Conservation (phyloP, 2,888 invertebrate species). For the Ischnura elegans region DNA sequence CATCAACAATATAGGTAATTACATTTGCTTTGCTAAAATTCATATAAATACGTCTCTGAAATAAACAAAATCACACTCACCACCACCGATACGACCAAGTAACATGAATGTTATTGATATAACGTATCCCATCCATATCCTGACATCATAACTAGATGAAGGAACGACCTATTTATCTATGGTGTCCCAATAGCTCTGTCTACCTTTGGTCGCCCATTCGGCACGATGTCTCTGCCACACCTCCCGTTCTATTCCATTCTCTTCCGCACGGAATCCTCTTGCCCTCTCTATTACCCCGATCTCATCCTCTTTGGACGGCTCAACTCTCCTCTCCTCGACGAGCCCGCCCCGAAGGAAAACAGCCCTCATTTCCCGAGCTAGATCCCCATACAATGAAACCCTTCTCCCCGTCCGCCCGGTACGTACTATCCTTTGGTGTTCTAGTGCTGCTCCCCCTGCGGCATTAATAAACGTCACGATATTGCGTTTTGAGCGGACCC, state of each 20-base stretch:
- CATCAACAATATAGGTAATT: too few relatives aligned
- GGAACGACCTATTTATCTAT: too few relatives aligned
- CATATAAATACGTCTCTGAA: too few relatives aligned
- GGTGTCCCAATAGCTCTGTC: not conserved
- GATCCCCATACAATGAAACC: not conserved
- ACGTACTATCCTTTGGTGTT: not conserved
- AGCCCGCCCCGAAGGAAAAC: not conserved
- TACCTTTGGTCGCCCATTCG: not conserved
- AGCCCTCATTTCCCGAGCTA: not conserved
- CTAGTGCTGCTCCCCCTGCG: constrained; percentile 47
- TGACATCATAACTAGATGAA: too few relatives aligned
- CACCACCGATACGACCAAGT: too few relatives aligned
- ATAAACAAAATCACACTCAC: too few relatives aligned
- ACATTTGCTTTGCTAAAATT: too few relatives aligned
- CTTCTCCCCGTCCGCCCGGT: not conserved
- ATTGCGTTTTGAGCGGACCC: constrained; percentile 50
- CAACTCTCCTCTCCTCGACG: not conserved
- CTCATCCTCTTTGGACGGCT: not conserved
- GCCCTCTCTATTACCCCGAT: not conserved
- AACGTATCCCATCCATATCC: too few relatives aligned
- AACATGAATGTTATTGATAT: too few relatives aligned
- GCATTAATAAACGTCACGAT: constrained; percentile 64
- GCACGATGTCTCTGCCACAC: not conserved
- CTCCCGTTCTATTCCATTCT: not conserved
- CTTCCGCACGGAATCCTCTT: not conserved